These are phyloP conservation scores for Neosalanx taihuensis DNA, from an alignment of 2,797 vertebrate genomes.

Conservation along the genomic window DNA sequence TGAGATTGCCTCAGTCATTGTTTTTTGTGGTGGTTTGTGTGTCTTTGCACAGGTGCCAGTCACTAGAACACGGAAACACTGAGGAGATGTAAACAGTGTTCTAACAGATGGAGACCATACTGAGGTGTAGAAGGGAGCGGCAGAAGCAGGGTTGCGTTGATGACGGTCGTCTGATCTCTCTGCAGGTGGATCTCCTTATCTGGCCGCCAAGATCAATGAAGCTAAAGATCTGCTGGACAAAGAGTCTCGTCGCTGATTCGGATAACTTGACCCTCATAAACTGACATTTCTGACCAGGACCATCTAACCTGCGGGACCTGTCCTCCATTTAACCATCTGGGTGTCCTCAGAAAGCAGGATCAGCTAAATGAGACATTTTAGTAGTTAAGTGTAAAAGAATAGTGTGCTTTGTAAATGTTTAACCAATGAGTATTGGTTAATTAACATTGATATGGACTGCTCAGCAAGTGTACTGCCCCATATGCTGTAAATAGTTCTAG, in stretches of 20 bases:
- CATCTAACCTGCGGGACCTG: neutral
- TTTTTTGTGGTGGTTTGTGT: neutral
- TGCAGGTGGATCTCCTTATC: constrained; percentile 87
- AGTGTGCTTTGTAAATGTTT: too few relatives aligned
- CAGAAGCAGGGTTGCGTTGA: constrained; percentile 1
- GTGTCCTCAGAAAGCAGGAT: neutral
- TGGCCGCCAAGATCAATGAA: constrained; percentile 93
- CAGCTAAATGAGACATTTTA: too few relatives aligned
- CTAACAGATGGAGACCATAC: too few relatives aligned
- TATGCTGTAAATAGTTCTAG: neutral
- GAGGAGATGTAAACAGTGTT: too few relatives aligned
- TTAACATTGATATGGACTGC: neutral
- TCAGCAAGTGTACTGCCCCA: neutral
- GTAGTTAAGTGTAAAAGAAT: too few relatives aligned
- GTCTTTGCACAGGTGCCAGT: neutral
- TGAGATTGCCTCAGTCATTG: constrained; percentile 19
- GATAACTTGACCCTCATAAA: constrained; percentile 14
- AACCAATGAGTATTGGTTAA: too few relatives aligned
- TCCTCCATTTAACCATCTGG: too few relatives aligned
- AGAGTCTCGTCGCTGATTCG: constrained; percentile 72
- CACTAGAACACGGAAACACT: too few relatives aligned
- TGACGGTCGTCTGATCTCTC: constrained; percentile 24
- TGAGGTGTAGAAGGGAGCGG: too few relatives aligned
- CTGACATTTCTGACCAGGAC: neutral
- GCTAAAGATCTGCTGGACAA: constrained; percentile 90